phyloP scores from a whole-genome alignment of 2,113 vertebrate species.

The Terrapene triunguis region DNA sequence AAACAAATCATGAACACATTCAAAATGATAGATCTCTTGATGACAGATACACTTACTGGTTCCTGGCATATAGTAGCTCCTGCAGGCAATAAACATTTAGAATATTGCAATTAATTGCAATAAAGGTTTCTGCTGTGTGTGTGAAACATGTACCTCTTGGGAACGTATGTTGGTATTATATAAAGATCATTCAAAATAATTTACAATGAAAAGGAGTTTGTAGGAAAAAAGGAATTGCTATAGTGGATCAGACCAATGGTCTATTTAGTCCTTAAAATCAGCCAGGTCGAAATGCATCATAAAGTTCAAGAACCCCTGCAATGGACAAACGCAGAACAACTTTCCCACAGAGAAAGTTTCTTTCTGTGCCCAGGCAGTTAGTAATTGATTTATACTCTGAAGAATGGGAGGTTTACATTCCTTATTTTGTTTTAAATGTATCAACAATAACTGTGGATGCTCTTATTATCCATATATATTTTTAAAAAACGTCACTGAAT shows the following conservation, averaged over 20 bases:
- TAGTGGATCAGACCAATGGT: not conserved
- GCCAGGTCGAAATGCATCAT: not conserved
- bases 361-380: not conserved
- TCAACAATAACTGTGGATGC: not conserved
- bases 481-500: not conserved
- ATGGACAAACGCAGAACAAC: not conserved
- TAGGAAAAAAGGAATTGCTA: not conserved
- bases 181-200: conserved; percentile 37
- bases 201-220: conserved; percentile 4
- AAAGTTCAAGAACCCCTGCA: not conserved
- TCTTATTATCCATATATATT: not conserved
- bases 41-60: not conserved
- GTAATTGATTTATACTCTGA: not conserved
- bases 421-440: not conserved
- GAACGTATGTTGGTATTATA: not conserved
- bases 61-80: not conserved
- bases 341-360: not conserved
- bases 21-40: not conserved
- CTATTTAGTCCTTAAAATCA: conserved; percentile 10
- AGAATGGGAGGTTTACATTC: not conserved
- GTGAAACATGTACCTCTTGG: not conserved
- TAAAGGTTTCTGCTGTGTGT: not conserved
- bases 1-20: not conserved
- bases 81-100: not conserved
- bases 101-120: conserved; percentile 8